These are phyloP conservation scores for human (Homo sapiens) DNA, from an alignment of 2,113 vertebrate genomes.

Conservation along the genomic window DNA sequence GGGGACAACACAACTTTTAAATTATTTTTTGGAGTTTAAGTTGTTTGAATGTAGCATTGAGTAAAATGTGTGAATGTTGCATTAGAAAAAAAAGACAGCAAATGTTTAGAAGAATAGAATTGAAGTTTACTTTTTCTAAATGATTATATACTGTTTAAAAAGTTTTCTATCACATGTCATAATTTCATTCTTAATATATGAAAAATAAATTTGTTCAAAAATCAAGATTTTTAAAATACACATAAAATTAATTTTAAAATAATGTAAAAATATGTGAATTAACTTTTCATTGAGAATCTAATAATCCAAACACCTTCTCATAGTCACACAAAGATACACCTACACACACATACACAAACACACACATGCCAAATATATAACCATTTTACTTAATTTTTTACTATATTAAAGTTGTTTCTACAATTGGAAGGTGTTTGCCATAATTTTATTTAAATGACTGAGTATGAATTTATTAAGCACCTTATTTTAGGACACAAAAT, in stretches of 20 bases:
- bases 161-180: not conserved
- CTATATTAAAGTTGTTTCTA: not conserved
- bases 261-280: not conserved
- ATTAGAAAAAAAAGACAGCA: not conserved
- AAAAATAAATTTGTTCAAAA: not conserved
- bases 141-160: not conserved
- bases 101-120: not conserved
- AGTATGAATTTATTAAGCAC: not conserved
- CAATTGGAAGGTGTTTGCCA: not conserved
- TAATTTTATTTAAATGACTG: not conserved
- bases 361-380: not conserved
- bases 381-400: not conserved
- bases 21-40: not conserved
- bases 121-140: slow-evolving; percentile 3
- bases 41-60: not conserved
- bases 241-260: slow-evolving; percentile 23
- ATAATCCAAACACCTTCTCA: not conserved
- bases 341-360: not conserved
- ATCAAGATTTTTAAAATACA: not conserved
- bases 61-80: not conserved
- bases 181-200: not conserved
- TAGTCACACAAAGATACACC: not conserved
- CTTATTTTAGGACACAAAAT: not conserved
- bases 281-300: not conserved
- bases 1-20: not conserved